Base-by-base conservation (phyloP, 23 tunicate species). In the Corella eumyota region DNA sequence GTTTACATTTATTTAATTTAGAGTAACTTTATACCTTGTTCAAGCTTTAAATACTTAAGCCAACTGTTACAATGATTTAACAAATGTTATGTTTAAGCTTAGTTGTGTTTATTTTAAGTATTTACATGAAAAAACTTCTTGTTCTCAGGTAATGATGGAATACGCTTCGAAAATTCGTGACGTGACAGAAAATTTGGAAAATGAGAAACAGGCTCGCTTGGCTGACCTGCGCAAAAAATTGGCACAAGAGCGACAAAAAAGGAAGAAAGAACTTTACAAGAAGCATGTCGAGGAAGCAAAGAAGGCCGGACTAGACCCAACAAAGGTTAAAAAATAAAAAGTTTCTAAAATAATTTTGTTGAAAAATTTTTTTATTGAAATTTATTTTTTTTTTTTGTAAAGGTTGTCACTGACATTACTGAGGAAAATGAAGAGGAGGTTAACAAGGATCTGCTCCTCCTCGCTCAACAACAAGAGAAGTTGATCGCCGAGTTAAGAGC, bases 381-480 rank as follows among this genome's bases (percentile, higher is more conserved):
- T 15, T 40, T 11, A 40, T 40, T 9, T 40, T 40, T 40, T 11
- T 40, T 40, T 40, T 11, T 9, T 40, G 30, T 3, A 19, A 53
- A 87, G 87, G 80, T 87, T 26, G 87, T 87, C 13, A 53, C 69
- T 25, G 87, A 78, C 61, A 61, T 87, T 27, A 40, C 71, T 9
- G 65, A 67, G 20, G 96, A 87, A 36, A 72, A 64, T 61, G 96
- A 87, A n/a, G 96, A 87, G 19, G 80, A 87, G 47, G 80, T 87
- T 56, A 74, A 78, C 71, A 78, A 78, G 65, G 96, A 87, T 67
- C 71, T 87, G 15, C 68, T 71, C 33, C 87, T 87, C 58, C 87
- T 87, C 56, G 80, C 87, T 6, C 70, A 68, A 70, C 96, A 87
- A 65, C 96, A 87, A 62, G 96, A 87, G 69, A 78, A 78, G 71